These are phyloP conservation scores for Lasioglossum baleicum DNA, from an alignment of 1,140 invertebrate genomes.

Conservation along the genomic window DNA sequence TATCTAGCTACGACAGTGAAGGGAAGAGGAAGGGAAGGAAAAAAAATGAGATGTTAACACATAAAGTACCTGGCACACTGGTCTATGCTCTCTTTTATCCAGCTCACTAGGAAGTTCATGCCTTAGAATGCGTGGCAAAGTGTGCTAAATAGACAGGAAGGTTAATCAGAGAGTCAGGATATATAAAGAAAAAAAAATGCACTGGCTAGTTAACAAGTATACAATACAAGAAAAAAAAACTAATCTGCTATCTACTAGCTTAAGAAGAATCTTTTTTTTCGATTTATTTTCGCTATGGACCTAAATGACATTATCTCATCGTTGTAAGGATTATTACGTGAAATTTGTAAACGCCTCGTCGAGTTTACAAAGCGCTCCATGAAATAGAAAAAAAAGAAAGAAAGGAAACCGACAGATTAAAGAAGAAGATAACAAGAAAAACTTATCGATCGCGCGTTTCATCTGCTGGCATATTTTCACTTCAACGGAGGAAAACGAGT, in stretches of 20 bases:
- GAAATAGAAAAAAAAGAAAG: slow-evolving; percentile 6
- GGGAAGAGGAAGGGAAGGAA: slow-evolving; percentile 18
- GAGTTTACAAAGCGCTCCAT: slow-evolving; percentile 35
- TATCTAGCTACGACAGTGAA: slow-evolving; percentile 67
- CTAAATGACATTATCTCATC: slow-evolving; percentile 52
- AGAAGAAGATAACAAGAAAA: slow-evolving; percentile 7
- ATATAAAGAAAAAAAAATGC: slow-evolving; percentile 47
- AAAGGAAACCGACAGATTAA: background rate
- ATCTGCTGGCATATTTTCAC: slow-evolving; percentile 59
- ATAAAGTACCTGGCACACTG: slow-evolving; percentile 74
- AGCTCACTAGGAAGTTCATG: slow-evolving; percentile 70
- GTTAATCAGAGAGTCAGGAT: slow-evolving; percentile 67
- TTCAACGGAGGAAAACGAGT: slow-evolving; percentile 8
- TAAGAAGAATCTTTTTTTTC: slow-evolving; percentile 55
- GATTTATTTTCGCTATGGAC: slow-evolving; percentile 64
- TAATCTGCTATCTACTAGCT: slow-evolving; percentile 63
- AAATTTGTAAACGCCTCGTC: slow-evolving; percentile 29
- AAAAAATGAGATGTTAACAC: slow-evolving; percentile 63
- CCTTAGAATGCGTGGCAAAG: slow-evolving; percentile 69
- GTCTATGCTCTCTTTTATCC: slow-evolving; percentile 72
- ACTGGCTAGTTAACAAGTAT: slow-evolving; percentile 64
- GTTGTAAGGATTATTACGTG: slow-evolving; percentile 47
- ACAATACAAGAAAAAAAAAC: slow-evolving; percentile 54
- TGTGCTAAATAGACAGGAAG: slow-evolving; percentile 69
- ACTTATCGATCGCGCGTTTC: slow-evolving; percentile 41